Conservation (phyloP, 2,113 vertebrate species). For the Formicarius rufipectus region DNA sequence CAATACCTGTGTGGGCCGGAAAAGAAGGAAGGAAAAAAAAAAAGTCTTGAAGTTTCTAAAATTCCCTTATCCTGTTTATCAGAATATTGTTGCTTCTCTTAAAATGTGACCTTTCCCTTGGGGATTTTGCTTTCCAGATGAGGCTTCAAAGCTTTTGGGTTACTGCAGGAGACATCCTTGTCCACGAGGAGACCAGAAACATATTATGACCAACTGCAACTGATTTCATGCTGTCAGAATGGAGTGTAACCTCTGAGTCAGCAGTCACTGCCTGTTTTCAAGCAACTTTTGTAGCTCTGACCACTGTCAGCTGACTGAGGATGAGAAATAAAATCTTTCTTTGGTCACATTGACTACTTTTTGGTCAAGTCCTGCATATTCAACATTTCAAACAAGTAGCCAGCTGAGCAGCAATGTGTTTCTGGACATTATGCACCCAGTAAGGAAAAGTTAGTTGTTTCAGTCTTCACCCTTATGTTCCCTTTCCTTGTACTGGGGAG, state of each 20-base stretch:
- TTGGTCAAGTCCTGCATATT: background rate
- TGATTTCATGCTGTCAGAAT: background rate
- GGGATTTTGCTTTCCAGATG: constrained; percentile 24
- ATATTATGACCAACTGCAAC: background rate
- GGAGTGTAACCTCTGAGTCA: background rate
- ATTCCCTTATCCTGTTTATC: constrained; percentile 64
- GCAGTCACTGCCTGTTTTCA: background rate
- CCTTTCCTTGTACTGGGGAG: background rate
- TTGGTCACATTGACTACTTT: background rate
- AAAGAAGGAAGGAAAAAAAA: constrained; percentile 40
- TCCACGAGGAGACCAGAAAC: background rate
- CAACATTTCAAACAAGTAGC: background rate
- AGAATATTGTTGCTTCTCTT: constrained; percentile 9
- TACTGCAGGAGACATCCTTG: background rate
- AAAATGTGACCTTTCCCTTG: constrained; percentile 42
- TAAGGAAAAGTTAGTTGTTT: background rate
- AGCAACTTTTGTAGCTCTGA: background rate
- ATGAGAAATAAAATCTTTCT: background rate
- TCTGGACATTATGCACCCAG: background rate
- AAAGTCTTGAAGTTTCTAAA: constrained; percentile 43
- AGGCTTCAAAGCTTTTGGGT: constrained; percentile 41
- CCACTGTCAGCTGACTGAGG: background rate
- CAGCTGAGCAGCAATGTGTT: background rate
- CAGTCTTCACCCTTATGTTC: background rate
- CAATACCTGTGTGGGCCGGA: constrained; percentile 69